phyloP scores from a whole-genome alignment of 2,113 vertebrate species.

The Microtus ochrogaster region DNA sequence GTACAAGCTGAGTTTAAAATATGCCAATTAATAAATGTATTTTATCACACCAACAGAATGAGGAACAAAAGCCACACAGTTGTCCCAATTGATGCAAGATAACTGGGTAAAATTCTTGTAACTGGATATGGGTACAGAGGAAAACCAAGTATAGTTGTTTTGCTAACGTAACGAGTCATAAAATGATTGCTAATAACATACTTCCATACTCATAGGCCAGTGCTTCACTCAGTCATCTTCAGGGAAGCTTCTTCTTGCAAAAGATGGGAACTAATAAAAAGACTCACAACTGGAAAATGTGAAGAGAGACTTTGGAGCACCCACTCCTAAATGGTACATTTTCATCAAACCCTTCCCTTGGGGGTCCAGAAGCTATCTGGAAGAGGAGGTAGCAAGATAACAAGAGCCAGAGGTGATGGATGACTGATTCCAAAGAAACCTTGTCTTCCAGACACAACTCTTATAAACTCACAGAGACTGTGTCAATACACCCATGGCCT shows the following conservation, averaged over 20 bases:
- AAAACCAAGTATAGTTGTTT: background rate
- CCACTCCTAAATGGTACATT: background rate
- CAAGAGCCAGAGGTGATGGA: background rate
- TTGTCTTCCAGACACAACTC: background rate
- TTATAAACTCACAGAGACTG: background rate
- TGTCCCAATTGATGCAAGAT: background rate
- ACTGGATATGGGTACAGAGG: no score
- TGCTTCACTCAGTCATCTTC: background rate
- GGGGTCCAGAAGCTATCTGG: background rate
- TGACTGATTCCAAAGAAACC: background rate
- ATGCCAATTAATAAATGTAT: background rate
- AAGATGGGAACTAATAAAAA: background rate
- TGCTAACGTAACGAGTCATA: background rate
- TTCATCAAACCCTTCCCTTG: background rate
- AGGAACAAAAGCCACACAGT: background rate
- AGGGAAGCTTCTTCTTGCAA: background rate
- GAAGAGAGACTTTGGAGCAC: background rate
- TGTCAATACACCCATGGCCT: background rate
- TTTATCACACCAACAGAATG: background rate
- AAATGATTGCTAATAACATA: background rate
- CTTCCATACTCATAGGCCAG: background rate
- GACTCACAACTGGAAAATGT: background rate
- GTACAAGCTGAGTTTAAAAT: background rate
- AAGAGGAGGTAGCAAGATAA: background rate
- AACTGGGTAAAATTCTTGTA: background rate